These are phyloP conservation scores for Phalanger gymnotis DNA, from an alignment of 2,797 vertebrate genomes.

Conservation along the genomic window DNA sequence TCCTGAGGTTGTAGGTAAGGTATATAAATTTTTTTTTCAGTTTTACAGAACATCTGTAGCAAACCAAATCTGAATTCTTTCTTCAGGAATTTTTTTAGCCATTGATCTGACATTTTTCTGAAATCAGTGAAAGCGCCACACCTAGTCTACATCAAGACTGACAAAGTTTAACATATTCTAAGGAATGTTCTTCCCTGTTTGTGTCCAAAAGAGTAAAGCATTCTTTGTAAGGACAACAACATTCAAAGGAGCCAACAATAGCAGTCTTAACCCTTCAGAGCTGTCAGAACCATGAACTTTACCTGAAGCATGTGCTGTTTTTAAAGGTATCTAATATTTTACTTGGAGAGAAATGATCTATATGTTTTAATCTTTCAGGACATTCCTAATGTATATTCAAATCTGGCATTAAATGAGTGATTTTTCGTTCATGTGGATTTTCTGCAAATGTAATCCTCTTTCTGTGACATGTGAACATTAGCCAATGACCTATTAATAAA, in stretches of 20 bases:
- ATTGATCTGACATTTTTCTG: not conserved
- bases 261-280: not conserved
- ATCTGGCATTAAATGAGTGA: not conserved
- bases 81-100: not conserved
- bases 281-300: not conserved
- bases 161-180: not conserved
- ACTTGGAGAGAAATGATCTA: not conserved
- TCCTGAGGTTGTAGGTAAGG: not conserved
- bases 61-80: constrained; percentile 10
- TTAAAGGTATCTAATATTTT: not conserved
- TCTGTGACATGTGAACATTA: not conserved
- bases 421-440: constrained; percentile 61
- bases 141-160: not conserved
- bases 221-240: not conserved
- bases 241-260: not conserved
- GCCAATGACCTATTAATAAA: constrained; percentile 26
- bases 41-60: constrained; percentile 1
- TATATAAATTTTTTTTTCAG: constrained; percentile 6
- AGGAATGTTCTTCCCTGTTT: not conserved
- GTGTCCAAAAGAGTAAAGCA: not conserved
- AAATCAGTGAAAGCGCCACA: not conserved
- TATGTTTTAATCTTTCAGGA: not conserved
- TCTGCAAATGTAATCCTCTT: constrained; percentile 53
- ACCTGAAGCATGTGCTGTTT: not conserved
- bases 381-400: constrained; percentile 27